A percentile compares a stretch with the other conserved stretches of the same genome.
Evolutionary conservation across 2,113 vertebrate species (phyloP).

Genomic region (Marmota flaviventris): DNA sequence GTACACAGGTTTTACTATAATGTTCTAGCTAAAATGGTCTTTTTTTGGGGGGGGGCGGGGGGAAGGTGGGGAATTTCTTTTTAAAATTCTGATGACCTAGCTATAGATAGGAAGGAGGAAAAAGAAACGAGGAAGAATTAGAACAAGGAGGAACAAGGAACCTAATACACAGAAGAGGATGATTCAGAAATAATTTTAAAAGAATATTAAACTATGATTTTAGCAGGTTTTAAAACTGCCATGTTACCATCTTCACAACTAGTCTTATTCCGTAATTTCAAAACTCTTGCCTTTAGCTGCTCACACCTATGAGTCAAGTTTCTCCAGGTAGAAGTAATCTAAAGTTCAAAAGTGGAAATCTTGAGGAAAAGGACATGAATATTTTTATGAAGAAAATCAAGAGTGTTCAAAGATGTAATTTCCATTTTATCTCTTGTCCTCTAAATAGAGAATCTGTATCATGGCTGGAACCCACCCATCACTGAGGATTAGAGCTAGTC

Average conservation of each 20-base stretch:
- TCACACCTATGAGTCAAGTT: not conserved
- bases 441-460: not conserved
- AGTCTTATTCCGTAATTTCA: not conserved
- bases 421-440: not conserved
- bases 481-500: not conserved
- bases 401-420: not conserved
- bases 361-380: not conserved
- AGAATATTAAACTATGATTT: conserved; percentile 23
- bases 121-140: not conserved
- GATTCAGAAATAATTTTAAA: conserved; percentile 50
- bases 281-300: not conserved
- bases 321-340: conserved; percentile 35
- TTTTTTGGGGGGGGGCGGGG: fast-evolving
- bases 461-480: not conserved
- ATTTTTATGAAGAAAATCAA: not conserved
- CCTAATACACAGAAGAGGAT: conserved; percentile 52
- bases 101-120: not conserved
- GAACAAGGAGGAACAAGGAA: conserved; percentile 48
- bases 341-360: not conserved
- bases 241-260: not conserved
- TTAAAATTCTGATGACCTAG: conserved; percentile 46
- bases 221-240: not conserved
- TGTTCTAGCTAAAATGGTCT: not conserved
- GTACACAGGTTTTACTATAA: not conserved
- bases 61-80: not conserved